Base-by-base conservation (phyloP, 35 echinoderm and acorn worm species). In the Acanthaster planci region DNA sequence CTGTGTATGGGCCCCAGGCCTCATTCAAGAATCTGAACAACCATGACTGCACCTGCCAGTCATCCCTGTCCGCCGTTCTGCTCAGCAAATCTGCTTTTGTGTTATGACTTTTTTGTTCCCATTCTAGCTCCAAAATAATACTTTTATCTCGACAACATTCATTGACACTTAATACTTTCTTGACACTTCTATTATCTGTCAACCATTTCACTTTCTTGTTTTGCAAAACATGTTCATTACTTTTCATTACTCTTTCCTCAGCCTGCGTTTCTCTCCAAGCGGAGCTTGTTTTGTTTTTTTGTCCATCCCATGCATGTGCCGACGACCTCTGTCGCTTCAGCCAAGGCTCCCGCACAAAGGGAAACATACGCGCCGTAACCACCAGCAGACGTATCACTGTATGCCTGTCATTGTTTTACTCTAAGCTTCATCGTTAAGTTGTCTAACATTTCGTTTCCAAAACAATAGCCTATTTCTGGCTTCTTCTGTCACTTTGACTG, bases 241-340 rank as follows among this genome's bases (percentile, higher is more conserved):
- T 18, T 77, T 30, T 7, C 1, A 51, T 27, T 29, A 81, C 36
- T 81, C 50, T 80, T 10, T 60, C 47, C 26, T 80, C 53, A 7
- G 86, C 86, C 27, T 53, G 52, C 2, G 78, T 15, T 51, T 88
- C 86, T 67, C 86, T 88, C 86, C 86, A 80, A 12, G 76, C 80
- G 77, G 86, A 88, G 76, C 86, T 88, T 27, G 79, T 35, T 21
- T 50, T 6, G 30, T 1, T 47, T 35, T 88, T 77, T 81, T 51
- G 52, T 55, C 10, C 35, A 18, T 81, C 86, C 76, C 34, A 36
- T 39, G 39, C 79, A 7, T n/a, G n/a, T n/a, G n/a, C 38, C 55
- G 37, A 19, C 4, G 6, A 30, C 50, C 84, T 77, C 67, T 19
- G 27, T 76, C 18, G 40, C 72, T 19, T 29, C 42, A 1, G 77